Percentiles rank a stretch among this genome's conserved stretches.
Evolutionary conservation across 1,140 invertebrate species (phyloP).

Genomic region (Neotoxoptera formosana): DNA sequence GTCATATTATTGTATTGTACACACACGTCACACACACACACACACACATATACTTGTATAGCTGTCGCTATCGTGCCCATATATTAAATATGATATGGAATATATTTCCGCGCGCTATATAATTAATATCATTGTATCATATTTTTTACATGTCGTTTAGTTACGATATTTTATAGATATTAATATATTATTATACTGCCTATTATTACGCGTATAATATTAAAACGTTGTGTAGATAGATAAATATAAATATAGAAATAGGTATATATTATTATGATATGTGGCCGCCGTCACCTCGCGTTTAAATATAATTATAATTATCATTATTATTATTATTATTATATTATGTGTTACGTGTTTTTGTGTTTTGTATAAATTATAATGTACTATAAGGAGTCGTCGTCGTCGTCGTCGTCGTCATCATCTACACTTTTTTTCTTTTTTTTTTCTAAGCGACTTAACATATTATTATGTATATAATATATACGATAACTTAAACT

Average conservation of each 20-base stretch:
- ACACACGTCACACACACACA: neutral
- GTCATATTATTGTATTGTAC: neutral
- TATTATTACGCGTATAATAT: neutral
- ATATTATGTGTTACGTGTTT: neutral
- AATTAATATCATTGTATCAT: neutral
- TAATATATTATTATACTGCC: no score
- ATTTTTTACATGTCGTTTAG: neutral
- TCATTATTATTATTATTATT: neutral
- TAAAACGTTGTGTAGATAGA: neutral
- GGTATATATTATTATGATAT: neutral
- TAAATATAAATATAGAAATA: neutral
- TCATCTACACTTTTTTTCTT: neutral
- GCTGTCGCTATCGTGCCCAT: neutral
- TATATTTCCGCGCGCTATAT: neutral
- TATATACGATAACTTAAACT: neutral
- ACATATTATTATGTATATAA: neutral
- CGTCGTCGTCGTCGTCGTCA: neutral
- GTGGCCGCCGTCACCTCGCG: slow-evolving; percentile 8
- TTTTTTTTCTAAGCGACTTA: slow-evolving; percentile 3
- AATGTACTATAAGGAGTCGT: neutral
- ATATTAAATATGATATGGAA: neutral
- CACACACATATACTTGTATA: neutral
- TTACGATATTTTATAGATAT: slow-evolving; percentile 14
- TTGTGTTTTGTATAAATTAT: slow-evolving; percentile 28
- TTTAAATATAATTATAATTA: neutral